These are phyloP conservation scores for Phallusia fumigata DNA, from an alignment of 23 tunicate species.

Conservation along the genomic window DNA sequence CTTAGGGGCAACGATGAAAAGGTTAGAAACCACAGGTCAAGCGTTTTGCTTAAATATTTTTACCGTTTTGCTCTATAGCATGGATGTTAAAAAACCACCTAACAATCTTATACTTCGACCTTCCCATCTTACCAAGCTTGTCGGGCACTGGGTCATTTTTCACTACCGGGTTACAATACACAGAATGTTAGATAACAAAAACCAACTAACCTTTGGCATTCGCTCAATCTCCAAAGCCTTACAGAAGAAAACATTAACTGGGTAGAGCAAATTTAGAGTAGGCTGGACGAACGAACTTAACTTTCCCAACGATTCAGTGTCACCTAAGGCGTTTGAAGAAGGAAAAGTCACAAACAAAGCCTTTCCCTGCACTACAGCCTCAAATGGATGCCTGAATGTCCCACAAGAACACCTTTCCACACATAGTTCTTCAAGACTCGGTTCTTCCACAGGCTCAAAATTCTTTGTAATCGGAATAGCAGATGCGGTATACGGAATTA, in stretches of 20 bases:
- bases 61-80: too few relatives aligned
- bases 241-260: constrained; percentile 13
- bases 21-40: too few relatives aligned
- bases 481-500: too few relatives aligned
- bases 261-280: not conserved
- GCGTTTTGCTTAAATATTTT: too few relatives aligned
- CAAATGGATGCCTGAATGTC: constrained; percentile 14
- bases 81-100: too few relatives aligned
- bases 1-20: too few relatives aligned
- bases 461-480: too few relatives aligned
- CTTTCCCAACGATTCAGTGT: not conserved
- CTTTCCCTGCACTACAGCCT: not conserved
- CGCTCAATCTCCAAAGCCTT: not conserved
- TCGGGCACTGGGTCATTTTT: too few relatives aligned
- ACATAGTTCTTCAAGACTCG: not conserved
- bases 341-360: not conserved
- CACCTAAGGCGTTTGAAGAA: not conserved
- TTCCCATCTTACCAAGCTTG: too few relatives aligned
- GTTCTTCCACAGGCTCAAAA: too few relatives aligned
- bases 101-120: too few relatives aligned
- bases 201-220: not conserved
- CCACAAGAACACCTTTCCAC: constrained; percentile 19
- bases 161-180: too few relatives aligned
- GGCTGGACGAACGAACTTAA: not conserved
- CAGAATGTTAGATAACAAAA: not conserved